A percentile compares a stretch with the other conserved stretches of the same genome.
Evolutionary conservation across 1,140 invertebrate species (phyloP).

Genomic region (Mercenaria mercenaria): DNA sequence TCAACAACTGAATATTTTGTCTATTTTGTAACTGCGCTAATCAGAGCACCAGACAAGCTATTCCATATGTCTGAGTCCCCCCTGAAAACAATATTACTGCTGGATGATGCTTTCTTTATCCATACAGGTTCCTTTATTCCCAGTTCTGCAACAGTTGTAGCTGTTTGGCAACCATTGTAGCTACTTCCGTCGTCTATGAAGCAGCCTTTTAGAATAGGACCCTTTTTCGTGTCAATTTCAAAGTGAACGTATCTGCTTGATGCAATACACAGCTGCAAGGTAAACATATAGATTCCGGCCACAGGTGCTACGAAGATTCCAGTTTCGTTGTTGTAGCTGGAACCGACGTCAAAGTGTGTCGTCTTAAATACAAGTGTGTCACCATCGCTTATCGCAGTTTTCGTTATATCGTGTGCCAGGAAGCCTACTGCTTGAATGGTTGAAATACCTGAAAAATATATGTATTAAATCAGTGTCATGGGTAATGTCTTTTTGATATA

Average conservation of each 20-base stretch:
- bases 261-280: too few relatives aligned
- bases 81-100: too few relatives aligned
- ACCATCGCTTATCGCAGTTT: not conserved
- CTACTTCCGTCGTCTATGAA: not conserved
- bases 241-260: not conserved
- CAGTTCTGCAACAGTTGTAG: too few relatives aligned
- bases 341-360: not conserved
- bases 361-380: not conserved
- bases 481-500: too few relatives aligned
- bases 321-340: not conserved
- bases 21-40: too few relatives aligned
- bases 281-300: too few relatives aligned
- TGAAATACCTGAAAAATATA: not conserved
- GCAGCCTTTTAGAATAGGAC: not conserved
- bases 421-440: not conserved
- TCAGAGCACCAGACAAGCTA: too few relatives aligned
- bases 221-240: not conserved
- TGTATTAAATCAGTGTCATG: too few relatives aligned
- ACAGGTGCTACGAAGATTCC: too few relatives aligned
- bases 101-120: too few relatives aligned
- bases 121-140: not conserved
- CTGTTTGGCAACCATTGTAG: not conserved
- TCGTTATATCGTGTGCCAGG: not conserved
- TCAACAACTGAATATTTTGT: too few relatives aligned
- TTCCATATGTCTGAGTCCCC: too few relatives aligned